These are phyloP conservation scores for Heliconius ismenius DNA, from an alignment of 2,888 invertebrate genomes.

Conservation along the genomic window DNA sequence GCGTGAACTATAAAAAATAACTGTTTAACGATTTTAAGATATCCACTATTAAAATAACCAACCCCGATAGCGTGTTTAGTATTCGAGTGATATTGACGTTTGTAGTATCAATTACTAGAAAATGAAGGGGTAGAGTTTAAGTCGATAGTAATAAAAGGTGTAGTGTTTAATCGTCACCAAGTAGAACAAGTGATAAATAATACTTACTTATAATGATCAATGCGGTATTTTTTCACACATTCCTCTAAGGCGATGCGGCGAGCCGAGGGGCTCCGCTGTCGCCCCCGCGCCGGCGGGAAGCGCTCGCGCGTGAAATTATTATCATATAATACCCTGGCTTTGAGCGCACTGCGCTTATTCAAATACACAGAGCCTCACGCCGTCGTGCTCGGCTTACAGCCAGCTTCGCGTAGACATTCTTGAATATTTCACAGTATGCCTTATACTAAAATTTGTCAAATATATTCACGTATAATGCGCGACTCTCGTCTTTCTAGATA, in stretches of 20 bases:
- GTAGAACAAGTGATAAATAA: slow-evolving; percentile 47
- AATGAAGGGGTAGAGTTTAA: slow-evolving; percentile 54
- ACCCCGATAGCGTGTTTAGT: slow-evolving; percentile 59
- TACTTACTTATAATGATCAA: slow-evolving; percentile 51
- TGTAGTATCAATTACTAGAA: slow-evolving; percentile 71
- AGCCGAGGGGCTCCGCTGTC: slow-evolving; percentile 51
- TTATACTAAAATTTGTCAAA: slow-evolving; percentile 75
- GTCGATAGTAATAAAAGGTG: slow-evolving; percentile 57
- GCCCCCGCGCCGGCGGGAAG: slow-evolving; percentile 57
- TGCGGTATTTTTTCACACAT: slow-evolving; percentile 70
- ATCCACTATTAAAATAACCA: slow-evolving; percentile 44
- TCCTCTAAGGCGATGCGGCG: slow-evolving; percentile 60
- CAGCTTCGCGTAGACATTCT: slow-evolving; percentile 60
- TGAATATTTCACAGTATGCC: slow-evolving; percentile 63
- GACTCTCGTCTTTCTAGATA: slow-evolving; percentile 78
- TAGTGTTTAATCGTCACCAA: slow-evolving; percentile 48
- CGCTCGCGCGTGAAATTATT: slow-evolving; percentile 79
- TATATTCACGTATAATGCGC: slow-evolving; percentile 77
- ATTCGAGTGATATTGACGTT: slow-evolving; percentile 68
- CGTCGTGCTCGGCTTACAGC: slow-evolving; percentile 51
- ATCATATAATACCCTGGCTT: slow-evolving; percentile 77
- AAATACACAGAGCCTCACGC: slow-evolving; percentile 70
- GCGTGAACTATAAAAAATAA: background rate
- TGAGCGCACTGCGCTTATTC: slow-evolving; percentile 76
- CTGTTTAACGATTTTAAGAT: slow-evolving; percentile 23